A percentile compares a stretch with the other conserved stretches of the same genome.
Evolutionary conservation across 2,113 vertebrate genomes (phyloP).

Genomic region (Psammodynastes pulverulentus): DNA sequence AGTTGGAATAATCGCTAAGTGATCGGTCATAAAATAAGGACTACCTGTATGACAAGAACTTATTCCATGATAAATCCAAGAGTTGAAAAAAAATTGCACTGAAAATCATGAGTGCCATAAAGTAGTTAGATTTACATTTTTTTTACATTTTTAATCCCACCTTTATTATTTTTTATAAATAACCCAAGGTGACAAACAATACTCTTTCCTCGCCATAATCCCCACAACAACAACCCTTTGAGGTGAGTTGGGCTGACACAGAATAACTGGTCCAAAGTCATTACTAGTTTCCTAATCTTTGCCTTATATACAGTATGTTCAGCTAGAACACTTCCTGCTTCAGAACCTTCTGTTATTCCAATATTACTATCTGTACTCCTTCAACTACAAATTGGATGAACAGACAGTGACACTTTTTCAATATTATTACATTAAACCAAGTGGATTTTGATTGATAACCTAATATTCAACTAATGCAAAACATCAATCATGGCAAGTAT

Average conservation of each 20-base stretch:
- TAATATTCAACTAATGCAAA: constrained; percentile 99
- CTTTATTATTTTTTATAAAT: neutral
- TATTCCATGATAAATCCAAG: constrained; percentile 26
- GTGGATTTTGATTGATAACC: constrained; percentile 99
- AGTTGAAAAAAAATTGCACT: constrained; percentile 40
- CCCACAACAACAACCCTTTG: neutral
- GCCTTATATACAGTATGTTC: constrained; percentile 50
- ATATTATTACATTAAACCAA: constrained; percentile 99
- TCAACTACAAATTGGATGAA: constrained; percentile 98
- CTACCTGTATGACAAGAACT: neutral
- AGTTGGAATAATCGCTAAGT: neutral
- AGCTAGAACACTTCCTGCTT: constrained; percentile 65
- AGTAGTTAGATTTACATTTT: constrained; percentile 4
- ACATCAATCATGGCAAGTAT: constrained; percentile 99
- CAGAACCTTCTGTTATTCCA: constrained; percentile 79
- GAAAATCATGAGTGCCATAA: constrained; percentile 56
- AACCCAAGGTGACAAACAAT: neutral
- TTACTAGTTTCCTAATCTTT: constrained; percentile 54
- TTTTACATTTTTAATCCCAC: neutral
- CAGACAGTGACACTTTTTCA: constrained; percentile 98
- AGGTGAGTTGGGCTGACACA: neutral
- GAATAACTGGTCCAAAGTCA: constrained; percentile 31
- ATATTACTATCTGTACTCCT: constrained; percentile 86
- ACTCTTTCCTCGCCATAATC: neutral
- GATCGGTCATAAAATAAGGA: neutral